phyloP scores from a whole-genome alignment of 2,797 vertebrate genomes.

The Myotis vivesi region DNA sequence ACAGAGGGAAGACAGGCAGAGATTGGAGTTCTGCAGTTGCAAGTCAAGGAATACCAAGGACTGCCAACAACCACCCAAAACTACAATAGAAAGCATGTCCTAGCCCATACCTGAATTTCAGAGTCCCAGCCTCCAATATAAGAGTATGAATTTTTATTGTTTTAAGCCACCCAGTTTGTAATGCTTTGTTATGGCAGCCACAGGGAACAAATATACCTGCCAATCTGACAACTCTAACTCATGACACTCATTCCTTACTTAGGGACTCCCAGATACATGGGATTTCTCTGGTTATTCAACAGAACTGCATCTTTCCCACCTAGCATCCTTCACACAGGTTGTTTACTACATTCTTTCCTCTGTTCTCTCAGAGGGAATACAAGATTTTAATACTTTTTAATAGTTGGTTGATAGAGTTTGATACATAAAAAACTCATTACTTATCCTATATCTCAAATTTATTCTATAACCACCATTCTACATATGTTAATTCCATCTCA shows the following conservation, averaged over 20 bases:
- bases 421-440: neutral
- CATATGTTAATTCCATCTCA: neutral
- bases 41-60: neutral
- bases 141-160: neutral
- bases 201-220: neutral
- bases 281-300: neutral
- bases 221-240: neutral
- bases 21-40: rapidly evolving
- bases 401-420: neutral
- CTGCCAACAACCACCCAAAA: neutral
- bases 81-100: neutral
- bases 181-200: neutral
- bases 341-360: neutral
- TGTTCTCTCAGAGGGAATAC: neutral
- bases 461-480: neutral
- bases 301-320: neutral
- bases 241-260: neutral
- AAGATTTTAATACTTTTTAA: neutral
- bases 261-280: rapidly evolving
- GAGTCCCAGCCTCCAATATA: neutral
- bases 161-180: neutral
- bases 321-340: neutral
- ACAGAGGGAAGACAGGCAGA: neutral
- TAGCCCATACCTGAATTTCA: neutral
- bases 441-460: neutral